Evolutionary conservation across 2,113 vertebrate genomes (phyloP).

Genomic region (Columba livia): DNA sequence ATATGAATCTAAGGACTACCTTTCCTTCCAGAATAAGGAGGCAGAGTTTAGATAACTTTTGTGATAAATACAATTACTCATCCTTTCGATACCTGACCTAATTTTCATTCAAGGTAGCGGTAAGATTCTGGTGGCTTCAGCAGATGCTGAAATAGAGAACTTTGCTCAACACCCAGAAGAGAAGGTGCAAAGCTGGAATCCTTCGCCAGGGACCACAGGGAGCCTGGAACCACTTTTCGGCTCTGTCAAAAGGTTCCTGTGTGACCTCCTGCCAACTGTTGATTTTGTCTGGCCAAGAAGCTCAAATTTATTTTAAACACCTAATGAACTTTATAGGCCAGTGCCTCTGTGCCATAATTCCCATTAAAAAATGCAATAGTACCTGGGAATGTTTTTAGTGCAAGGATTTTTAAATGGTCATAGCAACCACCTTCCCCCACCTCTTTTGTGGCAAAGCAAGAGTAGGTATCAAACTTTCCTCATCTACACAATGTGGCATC

Average conservation of each 20-base stretch:
- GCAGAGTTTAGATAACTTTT: background rate
- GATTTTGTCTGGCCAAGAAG: slow-evolving; percentile 15
- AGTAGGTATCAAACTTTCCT: background rate
- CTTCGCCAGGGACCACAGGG: background rate
- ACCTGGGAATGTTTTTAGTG: background rate
- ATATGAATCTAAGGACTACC: background rate
- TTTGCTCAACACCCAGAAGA: background rate
- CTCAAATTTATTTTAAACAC: slow-evolving; percentile 28
- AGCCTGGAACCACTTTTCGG: background rate
- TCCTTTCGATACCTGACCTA: background rate
- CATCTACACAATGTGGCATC: background rate
- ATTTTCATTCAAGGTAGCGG: background rate
- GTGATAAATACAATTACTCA: background rate
- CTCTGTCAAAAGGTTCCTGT: background rate
- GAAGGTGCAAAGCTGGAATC: background rate
- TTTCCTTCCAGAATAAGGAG: background rate
- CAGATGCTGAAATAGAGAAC: background rate
- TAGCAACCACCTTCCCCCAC: background rate
- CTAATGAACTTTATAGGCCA: slow-evolving; percentile 20
- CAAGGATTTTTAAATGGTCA: background rate
- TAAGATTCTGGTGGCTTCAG: background rate
- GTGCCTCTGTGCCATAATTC: background rate
- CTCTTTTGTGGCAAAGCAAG: background rate
- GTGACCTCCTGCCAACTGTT: slow-evolving; percentile 14
- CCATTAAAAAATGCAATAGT: background rate